A percentile compares a stretch with the other conserved stretches of the same genome.
Conservation (phyloP, 2,797 vertebrate genomes). For the Knipowitschia caucasica region DNA sequence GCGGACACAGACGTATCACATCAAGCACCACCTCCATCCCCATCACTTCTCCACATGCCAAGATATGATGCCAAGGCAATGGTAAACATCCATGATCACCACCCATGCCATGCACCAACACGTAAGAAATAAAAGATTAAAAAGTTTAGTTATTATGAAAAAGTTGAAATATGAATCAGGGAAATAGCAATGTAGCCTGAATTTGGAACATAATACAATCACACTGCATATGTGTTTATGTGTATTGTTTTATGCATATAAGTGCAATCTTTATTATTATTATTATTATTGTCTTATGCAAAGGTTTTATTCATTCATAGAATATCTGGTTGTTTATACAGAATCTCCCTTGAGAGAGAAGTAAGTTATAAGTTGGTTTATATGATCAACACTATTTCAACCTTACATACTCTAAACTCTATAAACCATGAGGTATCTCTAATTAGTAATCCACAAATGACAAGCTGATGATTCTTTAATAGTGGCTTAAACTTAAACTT, state of each 20-base stretch:
- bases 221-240: too few species aligned
- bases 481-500: slow-evolving; percentile 64
- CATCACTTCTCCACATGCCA: slow-evolving; percentile 7
- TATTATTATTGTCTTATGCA: neutral
- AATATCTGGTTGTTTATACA: neutral
- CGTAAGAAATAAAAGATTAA: too few species aligned
- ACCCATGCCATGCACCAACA: neutral
- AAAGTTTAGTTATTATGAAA: too few species aligned
- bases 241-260: too few species aligned
- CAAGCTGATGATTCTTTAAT: slow-evolving; percentile 49
- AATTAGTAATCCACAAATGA: slow-evolving; percentile 61
- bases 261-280: neutral
- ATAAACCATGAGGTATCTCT: slow-evolving; percentile 19
- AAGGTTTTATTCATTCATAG: neutral
- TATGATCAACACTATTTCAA: neutral
- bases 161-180: too few species aligned
- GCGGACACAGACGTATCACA: slow-evolving; percentile 52
- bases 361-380: slow-evolving; percentile 2
- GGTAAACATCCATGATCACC: neutral
- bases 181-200: too few species aligned
- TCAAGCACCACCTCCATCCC: slow-evolving; percentile 33
- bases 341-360: neutral
- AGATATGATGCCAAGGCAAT: neutral
- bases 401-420: neutral
- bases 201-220: too few species aligned